phyloP scores from a whole-genome alignment of 2,797 vertebrate genomes.

The Podarcis siculus region DNA sequence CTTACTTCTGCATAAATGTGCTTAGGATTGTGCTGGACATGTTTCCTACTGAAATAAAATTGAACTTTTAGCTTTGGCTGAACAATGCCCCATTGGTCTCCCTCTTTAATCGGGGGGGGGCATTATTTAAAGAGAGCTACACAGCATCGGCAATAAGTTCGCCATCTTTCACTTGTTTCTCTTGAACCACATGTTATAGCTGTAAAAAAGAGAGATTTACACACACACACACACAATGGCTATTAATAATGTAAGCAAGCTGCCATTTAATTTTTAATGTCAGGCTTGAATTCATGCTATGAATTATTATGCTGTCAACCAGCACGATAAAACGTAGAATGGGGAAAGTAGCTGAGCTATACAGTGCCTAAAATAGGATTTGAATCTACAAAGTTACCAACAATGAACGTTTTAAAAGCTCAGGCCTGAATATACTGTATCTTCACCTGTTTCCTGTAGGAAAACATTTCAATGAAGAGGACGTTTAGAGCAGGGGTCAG shows the following conservation, averaged over 20 bases:
- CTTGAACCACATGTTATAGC: background rate
- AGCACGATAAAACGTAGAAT: background rate
- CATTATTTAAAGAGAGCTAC: background rate
- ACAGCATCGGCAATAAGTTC: background rate
- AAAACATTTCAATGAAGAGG: background rate
- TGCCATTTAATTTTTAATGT: slow-evolving; percentile 8
- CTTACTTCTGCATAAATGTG: background rate
- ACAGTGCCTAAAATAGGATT: background rate
- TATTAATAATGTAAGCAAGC: slow-evolving; percentile 23
- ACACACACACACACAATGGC: background rate
- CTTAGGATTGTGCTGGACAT: background rate
- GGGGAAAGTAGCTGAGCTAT: background rate
- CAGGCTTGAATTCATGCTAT: background rate
- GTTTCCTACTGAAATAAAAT: background rate
- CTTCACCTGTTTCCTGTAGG: background rate
- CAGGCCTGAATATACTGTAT: background rate
- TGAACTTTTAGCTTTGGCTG: background rate
- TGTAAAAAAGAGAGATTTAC: background rate
- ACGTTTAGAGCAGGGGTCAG: too few relatives aligned
- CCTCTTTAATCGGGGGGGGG: background rate
- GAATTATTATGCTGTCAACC: slow-evolving; percentile 3
- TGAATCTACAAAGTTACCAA: background rate
- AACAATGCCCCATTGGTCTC: background rate
- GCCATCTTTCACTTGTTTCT: background rate
- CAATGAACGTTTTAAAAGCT: background rate